These are phyloP conservation scores for Idaea dimidiata DNA, from an alignment of 2,888 invertebrate genomes.

Conservation along the genomic window DNA sequence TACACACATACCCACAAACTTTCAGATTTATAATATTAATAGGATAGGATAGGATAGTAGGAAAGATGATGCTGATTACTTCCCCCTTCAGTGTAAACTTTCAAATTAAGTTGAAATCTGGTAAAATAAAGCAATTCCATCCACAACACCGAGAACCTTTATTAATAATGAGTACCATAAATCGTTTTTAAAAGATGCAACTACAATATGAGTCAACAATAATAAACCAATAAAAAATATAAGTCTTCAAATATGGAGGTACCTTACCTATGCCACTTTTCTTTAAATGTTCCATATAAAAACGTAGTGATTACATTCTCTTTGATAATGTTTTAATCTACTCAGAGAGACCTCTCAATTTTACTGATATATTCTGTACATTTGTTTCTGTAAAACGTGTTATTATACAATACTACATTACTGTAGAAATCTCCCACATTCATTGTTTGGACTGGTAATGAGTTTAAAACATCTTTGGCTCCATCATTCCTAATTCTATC, in stretches of 20 bases:
- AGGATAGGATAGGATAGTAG: too few species aligned
- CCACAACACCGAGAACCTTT: constrained; percentile 54
- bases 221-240: constrained; percentile 38
- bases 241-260: constrained; percentile 20
- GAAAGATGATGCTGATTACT: too few species aligned
- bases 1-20: too few species aligned
- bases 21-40: too few species aligned
- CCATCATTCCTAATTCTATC: constrained; percentile 43
- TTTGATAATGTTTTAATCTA: constrained; percentile 23
- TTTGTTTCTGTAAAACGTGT: constrained; percentile 72
- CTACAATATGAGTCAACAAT: constrained; percentile 45
- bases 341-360: constrained; percentile 59
- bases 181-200: constrained; percentile 31
- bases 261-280: constrained; percentile 11
- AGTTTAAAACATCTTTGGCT: constrained; percentile 57
- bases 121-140: constrained; percentile 16
- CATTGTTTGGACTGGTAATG: constrained; percentile 60
- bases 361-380: constrained; percentile 81
- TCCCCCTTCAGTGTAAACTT: too few species aligned
- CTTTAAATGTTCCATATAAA: too few species aligned
- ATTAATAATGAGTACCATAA: constrained; percentile 43
- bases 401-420: constrained; percentile 67
- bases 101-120: not conserved
- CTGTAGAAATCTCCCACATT: constrained; percentile 68
- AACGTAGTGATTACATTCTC: too few species aligned